Conservation (phyloP, 2,888 invertebrate species). For the Drosophila quinaria region DNA sequence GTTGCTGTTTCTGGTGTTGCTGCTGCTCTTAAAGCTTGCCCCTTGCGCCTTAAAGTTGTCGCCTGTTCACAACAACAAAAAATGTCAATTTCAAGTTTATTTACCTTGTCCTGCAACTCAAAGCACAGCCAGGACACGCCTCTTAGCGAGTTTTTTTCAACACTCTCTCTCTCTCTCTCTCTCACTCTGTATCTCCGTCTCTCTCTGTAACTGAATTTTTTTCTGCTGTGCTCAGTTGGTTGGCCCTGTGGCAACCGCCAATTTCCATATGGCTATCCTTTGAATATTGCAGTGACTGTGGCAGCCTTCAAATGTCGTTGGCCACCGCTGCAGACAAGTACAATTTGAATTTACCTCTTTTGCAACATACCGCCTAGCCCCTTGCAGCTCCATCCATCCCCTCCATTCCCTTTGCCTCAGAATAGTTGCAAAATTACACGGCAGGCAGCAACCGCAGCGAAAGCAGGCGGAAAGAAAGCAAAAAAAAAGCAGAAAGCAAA, state of each 20-base stretch:
- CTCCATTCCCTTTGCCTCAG: slow-evolving; percentile 13
- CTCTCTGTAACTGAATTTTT: no score
- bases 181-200: background rate
- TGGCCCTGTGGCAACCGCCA: slow-evolving; percentile 48
- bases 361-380: background rate
- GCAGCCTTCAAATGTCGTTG: slow-evolving; percentile 60
- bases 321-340: slow-evolving; percentile 58
- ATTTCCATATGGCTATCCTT: slow-evolving; percentile 67
- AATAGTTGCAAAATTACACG: slow-evolving; percentile 65
- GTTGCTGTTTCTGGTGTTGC: background rate
- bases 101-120: slow-evolving; percentile 47
- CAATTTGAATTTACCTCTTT: slow-evolving; percentile 60
- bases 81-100: slow-evolving; percentile 52
- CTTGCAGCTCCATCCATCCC: background rate
- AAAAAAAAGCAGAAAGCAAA: slow-evolving; percentile 7
- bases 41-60: slow-evolving; percentile 43
- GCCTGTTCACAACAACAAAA: background rate
- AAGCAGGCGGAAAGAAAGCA: background rate
- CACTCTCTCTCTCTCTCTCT: background rate
- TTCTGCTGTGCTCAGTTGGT: background rate
- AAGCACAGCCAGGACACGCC: slow-evolving; percentile 30
- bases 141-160: slow-evolving; percentile 16
- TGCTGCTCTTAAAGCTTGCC: slow-evolving; percentile 31
- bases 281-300: slow-evolving; percentile 69
- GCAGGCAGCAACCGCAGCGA: slow-evolving; percentile 27